Conservation (phyloP, 2,113 vertebrate genomes). For the Vicugna pacos region DNA sequence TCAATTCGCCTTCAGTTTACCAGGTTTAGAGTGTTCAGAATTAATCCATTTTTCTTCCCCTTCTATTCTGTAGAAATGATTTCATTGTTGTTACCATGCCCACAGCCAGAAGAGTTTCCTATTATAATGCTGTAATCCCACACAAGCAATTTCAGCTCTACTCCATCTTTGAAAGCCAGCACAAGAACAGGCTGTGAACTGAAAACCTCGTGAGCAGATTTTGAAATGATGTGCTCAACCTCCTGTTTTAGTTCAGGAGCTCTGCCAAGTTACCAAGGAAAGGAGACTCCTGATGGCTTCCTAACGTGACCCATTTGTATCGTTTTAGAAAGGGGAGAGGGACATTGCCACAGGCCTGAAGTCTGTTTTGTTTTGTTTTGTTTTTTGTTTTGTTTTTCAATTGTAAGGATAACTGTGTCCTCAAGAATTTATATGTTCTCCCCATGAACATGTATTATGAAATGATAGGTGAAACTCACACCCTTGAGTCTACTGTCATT, state of each 20-base stretch:
- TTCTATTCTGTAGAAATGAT: conserved; percentile 39
- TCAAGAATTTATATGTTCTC: not conserved
- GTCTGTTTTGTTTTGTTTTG: not conserved
- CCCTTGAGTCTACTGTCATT: not conserved
- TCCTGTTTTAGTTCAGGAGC: not conserved
- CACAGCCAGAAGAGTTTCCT: conserved; percentile 44
- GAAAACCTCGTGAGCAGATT: not conserved
- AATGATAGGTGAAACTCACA: not conserved
- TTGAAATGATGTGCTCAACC: not conserved
- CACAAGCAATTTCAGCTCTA: conserved; percentile 18
- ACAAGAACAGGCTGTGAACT: not conserved
- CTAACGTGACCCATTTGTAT: not conserved
- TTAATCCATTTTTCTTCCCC: not conserved
- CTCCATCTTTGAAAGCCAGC: conserved; percentile 1
- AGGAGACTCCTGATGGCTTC: not conserved
- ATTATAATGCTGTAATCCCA: not conserved
- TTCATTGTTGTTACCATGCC: conserved; percentile 47
- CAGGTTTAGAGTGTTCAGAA: not conserved
- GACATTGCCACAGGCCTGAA: not conserved
- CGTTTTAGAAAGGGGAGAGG: not conserved
- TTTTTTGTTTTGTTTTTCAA: not conserved
- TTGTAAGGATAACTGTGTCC: not conserved
- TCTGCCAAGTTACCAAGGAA: not conserved
- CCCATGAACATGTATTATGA: not conserved
- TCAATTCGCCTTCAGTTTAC: not conserved